These are phyloP conservation scores for Arenaria interpres DNA, from an alignment of 2,113 vertebrate species.

Conservation along the genomic window DNA sequence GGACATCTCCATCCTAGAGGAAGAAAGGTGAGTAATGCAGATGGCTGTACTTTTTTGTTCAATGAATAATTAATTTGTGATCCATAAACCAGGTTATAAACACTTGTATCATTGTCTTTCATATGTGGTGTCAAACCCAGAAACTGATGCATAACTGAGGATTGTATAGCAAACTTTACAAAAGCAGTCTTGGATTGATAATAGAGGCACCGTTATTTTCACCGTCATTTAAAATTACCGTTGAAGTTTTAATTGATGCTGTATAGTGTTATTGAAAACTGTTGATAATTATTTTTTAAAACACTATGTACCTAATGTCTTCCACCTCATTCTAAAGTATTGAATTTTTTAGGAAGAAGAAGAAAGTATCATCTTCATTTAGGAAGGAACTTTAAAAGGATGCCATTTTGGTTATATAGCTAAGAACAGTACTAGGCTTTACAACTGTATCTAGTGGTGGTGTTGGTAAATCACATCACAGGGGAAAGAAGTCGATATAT, in stretches of 20 bases:
- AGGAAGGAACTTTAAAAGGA: not conserved
- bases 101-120: not conserved
- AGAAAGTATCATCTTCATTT: not conserved
- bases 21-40: not conserved
- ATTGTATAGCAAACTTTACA: not conserved
- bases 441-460: rapidly evolving
- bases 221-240: not conserved
- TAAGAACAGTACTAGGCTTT: not conserved
- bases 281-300: not conserved
- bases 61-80: not conserved
- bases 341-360: not conserved
- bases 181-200: not conserved
- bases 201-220: not conserved
- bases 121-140: not conserved
- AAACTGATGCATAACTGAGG: not conserved
- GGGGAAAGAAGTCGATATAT: not conserved
- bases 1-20: not conserved
- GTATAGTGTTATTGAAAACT: not conserved
- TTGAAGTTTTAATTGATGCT: not conserved
- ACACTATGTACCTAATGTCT: not conserved
- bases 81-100: not conserved
- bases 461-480: not conserved
- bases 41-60: not conserved
- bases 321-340: not conserved
- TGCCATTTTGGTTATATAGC: not conserved